Conservation (phyloP, 2,888 invertebrate species). For the Bhutanitis thaidina region DNA sequence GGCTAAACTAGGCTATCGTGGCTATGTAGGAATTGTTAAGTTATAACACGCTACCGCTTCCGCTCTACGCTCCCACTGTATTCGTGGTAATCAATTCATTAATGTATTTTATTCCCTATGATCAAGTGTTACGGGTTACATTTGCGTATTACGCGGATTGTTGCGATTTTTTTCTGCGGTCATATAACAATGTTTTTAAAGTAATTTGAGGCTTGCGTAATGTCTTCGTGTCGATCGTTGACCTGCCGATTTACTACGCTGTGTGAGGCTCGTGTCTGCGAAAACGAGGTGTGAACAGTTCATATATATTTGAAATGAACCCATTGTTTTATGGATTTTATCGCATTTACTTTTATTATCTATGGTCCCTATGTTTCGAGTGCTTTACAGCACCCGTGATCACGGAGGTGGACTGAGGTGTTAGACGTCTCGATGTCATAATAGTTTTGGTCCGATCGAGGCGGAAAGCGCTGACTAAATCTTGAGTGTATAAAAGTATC, state of each 20-base stretch:
- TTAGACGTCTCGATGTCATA: too few species aligned
- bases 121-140: not conserved
- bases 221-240: constrained; percentile 32
- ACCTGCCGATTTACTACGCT: constrained; percentile 24
- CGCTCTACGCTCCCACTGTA: not conserved
- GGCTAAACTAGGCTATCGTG: too few species aligned
- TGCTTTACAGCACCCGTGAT: too few species aligned
- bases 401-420: too few species aligned
- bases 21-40: too few species aligned
- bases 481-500: too few species aligned
- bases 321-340: too few species aligned
- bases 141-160: not conserved
- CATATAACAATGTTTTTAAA: constrained; percentile 10
- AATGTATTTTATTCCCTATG: not conserved
- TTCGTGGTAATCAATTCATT: not conserved
- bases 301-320: too few species aligned
- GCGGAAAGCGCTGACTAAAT: too few species aligned
- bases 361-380: too few species aligned
- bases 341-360: too few species aligned
- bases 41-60: not conserved
- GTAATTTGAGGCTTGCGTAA: constrained; percentile 31
- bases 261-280: not conserved
- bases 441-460: too few species aligned
- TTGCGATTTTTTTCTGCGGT: not conserved
- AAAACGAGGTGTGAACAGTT: not conserved